Evolutionary conservation across 1,140 invertebrate species (phyloP).

Genomic region (Diabrotica virgifera): DNA sequence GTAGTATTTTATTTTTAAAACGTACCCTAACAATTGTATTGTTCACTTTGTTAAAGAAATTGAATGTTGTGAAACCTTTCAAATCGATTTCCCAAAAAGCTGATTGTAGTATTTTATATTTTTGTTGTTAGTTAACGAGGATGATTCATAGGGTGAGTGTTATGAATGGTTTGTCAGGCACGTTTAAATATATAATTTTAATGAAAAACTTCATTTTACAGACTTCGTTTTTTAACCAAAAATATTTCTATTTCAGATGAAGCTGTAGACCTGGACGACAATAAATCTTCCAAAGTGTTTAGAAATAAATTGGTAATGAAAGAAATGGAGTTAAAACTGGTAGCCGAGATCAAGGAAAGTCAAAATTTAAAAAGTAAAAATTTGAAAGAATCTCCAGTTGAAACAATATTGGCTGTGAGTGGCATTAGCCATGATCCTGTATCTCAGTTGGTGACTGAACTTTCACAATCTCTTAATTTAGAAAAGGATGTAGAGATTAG

Average conservation of each 20-base stretch:
- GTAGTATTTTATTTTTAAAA: no score
- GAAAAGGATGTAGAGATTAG: conserved; percentile 25
- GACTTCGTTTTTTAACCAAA: no score
- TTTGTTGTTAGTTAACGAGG: conserved; percentile 15
- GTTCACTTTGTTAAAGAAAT: no score
- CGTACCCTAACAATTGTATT: no score
- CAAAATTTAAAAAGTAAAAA: conserved; percentile 62
- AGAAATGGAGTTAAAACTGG: conserved; percentile 76
- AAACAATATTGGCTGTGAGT: conserved; percentile 45
- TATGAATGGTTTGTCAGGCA: background rate
- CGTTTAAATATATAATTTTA: background rate
- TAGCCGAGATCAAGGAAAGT: conserved; percentile 77
- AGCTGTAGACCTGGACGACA: conserved; percentile 30
- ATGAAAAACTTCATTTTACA: no score
- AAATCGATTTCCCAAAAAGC: background rate
- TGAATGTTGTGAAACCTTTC: no score
- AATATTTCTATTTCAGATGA: conserved; percentile 11
- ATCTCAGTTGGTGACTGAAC: conserved; percentile 73
- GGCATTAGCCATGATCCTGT: conserved; percentile 61
- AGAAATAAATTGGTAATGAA: conserved; percentile 58
- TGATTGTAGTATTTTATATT: background rate
- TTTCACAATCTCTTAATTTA: conserved; percentile 35
- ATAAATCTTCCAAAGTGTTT: conserved; percentile 46
- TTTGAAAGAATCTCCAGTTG: conserved; percentile 51
- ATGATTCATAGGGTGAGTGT: conserved; percentile 13